Conservation (phyloP, 92 coral and sea anemone genomes). For the Bergia sp. region DNA sequence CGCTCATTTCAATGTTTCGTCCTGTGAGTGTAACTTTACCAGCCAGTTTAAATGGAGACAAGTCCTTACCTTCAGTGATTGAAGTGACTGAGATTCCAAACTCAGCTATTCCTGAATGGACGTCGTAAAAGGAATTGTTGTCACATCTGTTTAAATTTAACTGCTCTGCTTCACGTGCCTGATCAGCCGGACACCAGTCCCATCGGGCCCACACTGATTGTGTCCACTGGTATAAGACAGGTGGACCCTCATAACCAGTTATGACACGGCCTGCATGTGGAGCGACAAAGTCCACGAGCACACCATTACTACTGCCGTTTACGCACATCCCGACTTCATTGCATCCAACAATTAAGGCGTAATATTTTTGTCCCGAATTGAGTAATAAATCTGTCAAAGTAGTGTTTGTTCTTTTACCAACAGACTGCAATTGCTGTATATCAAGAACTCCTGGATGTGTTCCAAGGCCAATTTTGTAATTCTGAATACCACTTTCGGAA, state of each 20-base stretch:
- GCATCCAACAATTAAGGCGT: conserved; percentile 76
- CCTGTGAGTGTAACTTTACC: conserved; percentile 74
- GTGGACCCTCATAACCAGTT: conserved; percentile 74
- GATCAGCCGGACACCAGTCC: conserved; percentile 85
- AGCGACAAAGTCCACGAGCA: conserved; percentile 72
- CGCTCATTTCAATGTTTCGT: conserved; percentile 63
- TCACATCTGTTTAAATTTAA: conserved; percentile 42
- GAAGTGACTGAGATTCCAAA: conserved; percentile 79
- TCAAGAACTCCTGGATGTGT: conserved; percentile 70
- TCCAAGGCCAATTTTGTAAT: conserved; percentile 78
- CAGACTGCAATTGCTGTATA: conserved; percentile 41
- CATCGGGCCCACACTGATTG: conserved; percentile 88
- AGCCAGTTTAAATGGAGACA: conserved; percentile 54
- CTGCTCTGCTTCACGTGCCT: background rate
- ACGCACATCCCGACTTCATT: conserved; percentile 84
- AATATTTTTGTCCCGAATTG: conserved; percentile 67
- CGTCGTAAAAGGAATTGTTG: conserved; percentile 69
- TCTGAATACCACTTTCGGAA: conserved; percentile 77
- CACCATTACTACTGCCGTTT: conserved; percentile 84
- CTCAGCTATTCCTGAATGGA: conserved; percentile 77
- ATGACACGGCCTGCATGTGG: conserved; percentile 78
- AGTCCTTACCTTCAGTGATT: conserved; percentile 46
- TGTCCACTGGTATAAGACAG: conserved; percentile 73
- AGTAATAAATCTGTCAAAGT: conserved; percentile 62
- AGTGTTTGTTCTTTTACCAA: conserved; percentile 62